These are phyloP conservation scores for Drosophila hydei DNA, from an alignment of 1,140 invertebrate genomes.

Conservation along the genomic window DNA sequence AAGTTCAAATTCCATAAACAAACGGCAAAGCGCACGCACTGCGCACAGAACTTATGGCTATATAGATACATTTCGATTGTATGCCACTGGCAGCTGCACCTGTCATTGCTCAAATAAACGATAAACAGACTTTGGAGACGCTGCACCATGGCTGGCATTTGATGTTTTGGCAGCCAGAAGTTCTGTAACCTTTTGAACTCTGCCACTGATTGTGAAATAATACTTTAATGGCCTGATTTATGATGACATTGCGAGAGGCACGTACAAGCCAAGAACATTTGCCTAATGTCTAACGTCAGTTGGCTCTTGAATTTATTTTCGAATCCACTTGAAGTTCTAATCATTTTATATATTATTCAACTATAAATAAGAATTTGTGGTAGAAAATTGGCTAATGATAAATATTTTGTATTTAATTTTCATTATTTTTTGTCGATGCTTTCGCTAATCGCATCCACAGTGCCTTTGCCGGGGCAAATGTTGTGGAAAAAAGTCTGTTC, in stretches of 20 bases:
- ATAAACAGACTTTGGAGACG: slow-evolving; percentile 60
- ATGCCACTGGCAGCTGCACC: slow-evolving; percentile 70
- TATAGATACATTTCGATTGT: slow-evolving; percentile 46
- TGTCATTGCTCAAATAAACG: slow-evolving; percentile 75
- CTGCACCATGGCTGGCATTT: slow-evolving; percentile 63
- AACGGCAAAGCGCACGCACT: slow-evolving; percentile 49
- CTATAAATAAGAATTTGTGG: neutral
- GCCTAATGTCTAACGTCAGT: slow-evolving; percentile 15
- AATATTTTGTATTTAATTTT: neutral
- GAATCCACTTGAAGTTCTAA: neutral
- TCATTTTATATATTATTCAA: neutral
- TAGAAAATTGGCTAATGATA: too few relatives aligned
- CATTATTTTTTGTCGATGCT: neutral
- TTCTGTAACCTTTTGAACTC: slow-evolving; percentile 65
- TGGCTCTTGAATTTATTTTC: slow-evolving; percentile 10
- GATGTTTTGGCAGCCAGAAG: slow-evolving; percentile 56
- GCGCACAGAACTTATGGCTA: slow-evolving; percentile 44
- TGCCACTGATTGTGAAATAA: slow-evolving; percentile 54
- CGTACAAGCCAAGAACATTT: slow-evolving; percentile 20
- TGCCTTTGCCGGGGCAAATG: slow-evolving; percentile 39
- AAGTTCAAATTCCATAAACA: slow-evolving; percentile 79
- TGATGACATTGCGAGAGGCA: slow-evolving; percentile 32
- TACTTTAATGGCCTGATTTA: slow-evolving; percentile 57
- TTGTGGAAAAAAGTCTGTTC: slow-evolving; percentile 42
- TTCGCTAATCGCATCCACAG: slow-evolving; percentile 29